A percentile compares a stretch with the other conserved stretches of the same genome.
phyloP scores from a whole-genome alignment of 2,113 vertebrate genomes.

The Mormyrus lacerda region DNA sequence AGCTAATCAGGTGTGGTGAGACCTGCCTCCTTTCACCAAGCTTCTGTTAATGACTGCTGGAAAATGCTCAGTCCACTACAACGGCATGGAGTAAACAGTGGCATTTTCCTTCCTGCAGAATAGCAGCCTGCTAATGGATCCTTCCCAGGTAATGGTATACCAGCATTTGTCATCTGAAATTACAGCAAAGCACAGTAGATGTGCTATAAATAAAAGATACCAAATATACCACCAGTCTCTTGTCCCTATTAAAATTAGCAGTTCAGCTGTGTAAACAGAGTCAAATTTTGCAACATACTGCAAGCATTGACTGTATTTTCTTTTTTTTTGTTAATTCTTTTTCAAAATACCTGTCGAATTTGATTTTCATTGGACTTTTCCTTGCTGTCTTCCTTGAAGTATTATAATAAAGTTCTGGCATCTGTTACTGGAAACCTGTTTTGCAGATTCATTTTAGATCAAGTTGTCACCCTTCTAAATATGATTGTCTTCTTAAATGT shows the following conservation, averaged over 20 bases:
- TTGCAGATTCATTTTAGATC: neutral
- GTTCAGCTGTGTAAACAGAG: neutral
- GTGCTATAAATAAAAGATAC: neutral
- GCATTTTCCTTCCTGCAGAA: neutral
- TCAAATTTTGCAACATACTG: neutral
- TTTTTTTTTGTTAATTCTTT: neutral
- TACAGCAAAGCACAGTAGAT: neutral
- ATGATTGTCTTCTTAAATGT: too few species aligned
- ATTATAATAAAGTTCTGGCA: neutral
- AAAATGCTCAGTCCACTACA: neutral
- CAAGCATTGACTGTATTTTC: too few species aligned
- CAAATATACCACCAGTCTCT: neutral
- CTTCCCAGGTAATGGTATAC: neutral
- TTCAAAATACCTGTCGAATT: neutral
- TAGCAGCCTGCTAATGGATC: neutral
- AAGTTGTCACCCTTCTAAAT: neutral
- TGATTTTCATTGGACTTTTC: neutral
- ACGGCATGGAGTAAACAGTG: neutral
- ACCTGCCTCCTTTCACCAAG: neutral
- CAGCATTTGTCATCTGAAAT: neutral
- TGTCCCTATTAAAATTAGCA: neutral
- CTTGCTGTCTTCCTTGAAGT: neutral
- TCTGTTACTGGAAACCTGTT: neutral
- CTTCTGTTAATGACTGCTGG: neutral
- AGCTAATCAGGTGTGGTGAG: neutral